Evolutionary conservation across 1,140 invertebrate species (phyloP), one percentile per base, ranked within the genome.

Genomic region (Dinoponera quadriceps): DNA sequence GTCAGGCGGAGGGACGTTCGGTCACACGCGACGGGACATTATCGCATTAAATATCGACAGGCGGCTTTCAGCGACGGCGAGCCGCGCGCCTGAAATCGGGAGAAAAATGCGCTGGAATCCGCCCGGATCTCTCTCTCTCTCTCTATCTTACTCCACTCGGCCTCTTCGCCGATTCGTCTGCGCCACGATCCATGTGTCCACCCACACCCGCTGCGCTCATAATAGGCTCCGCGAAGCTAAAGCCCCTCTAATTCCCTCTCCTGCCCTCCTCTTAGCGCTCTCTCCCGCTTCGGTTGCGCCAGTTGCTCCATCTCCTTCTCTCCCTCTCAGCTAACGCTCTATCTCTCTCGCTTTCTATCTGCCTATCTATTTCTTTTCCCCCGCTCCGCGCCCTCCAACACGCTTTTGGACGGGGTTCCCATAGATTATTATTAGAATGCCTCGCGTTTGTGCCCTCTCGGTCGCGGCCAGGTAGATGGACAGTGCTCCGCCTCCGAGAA

Each of bases 381-480:
- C 55, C 44, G 54, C 66, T 49, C 55, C 51, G 13, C 57, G 29
- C 55, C 22, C 44, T 49, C 71, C 25, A 63, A 60, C 82, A 73
- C 69, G 89, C 87, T 89, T 89, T 89, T 89, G 83, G 90, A 82
- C 89, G 80, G 81, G 83, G 90, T 92, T 93, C 92, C 91, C 91
- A 93, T 94, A 94, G 92, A 93, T 94, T 94, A 93, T 93, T 94
- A 93, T 93, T 93, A 94, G 93, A 94, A 94, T 93, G 91, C 91
- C 75, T 80, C 54, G 91, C 85, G 74, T 92, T 89, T 89, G 75
- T 85, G 87, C 84, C 85, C 88, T 68, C 69, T 68, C 69, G 86
- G 86, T 90, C 88, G 86, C 84, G 78, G 85, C 77, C 92, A 94
- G 93, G 93, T 93, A 93, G 92, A 94, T 92, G 91, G 91, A 93